Evolutionary conservation across 2,888 invertebrate species (phyloP), one percentile per base, ranked within the genome.

Genomic region (Mythimna impura): DNA sequence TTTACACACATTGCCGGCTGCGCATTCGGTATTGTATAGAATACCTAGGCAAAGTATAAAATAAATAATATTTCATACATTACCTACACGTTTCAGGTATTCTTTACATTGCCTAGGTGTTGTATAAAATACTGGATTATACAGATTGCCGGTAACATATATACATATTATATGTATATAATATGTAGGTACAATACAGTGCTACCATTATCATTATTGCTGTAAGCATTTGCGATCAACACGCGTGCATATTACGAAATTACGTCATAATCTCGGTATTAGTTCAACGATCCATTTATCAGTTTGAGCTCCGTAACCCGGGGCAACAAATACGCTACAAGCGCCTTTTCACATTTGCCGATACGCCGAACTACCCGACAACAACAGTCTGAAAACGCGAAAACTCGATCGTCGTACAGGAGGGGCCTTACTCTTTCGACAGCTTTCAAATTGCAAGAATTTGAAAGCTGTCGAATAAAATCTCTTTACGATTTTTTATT

Each of bases 271-370:
- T 88, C 87, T 86, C 83, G 76, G 85, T 82, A 79, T 88, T 87
- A 85, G 82, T 86, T 86, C 82, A 86, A 80, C 82, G 84, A 84
- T 85, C 84, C 71, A 84, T 81, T 88, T 88, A 89, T 88, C 89
- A 87, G 89, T 89, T 88, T 88, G 85, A 88, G 89, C 87, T 84
- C 74, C 75, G 88, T 89, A 86, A 87, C 88, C 83, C 79, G 69
- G 82, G 83, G 86, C 86, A 84, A 89, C 88, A 73, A 81, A 68
- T 81, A 71, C 70, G 75, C 62, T 75, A 83, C 81, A 76, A n/a
- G 73, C 57, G 73, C 70, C 65, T 76, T 75, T 84, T 74, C 70
- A 71, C 67, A 72, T 70, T 58, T 63, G 55, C 67, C 83, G 77
- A 82, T 85, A 80, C 70, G 71, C 66, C 63, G 54, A 73, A 52